A percentile compares a stretch with the other conserved stretches of the same genome.
These are phyloP conservation scores for Metridium senile DNA, from an alignment of 92 coral and sea anemone species.

Conservation along the genomic window DNA sequence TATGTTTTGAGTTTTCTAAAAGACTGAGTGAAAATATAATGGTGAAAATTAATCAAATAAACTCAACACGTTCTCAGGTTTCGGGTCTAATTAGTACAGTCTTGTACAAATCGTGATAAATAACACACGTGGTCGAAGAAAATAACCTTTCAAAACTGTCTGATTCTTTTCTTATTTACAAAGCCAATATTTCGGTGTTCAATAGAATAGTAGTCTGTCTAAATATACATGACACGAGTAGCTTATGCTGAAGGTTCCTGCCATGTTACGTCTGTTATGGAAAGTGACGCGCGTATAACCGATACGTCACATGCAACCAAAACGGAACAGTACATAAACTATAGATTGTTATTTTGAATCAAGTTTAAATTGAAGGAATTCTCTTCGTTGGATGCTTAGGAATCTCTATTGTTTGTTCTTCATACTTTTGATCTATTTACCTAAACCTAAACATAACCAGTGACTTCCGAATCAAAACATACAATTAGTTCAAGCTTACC, in stretches of 20 bases:
- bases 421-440: conserved; percentile 14
- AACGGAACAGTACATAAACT: background rate
- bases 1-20: background rate
- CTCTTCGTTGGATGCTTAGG: conserved; percentile 11
- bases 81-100: conserved; percentile 31
- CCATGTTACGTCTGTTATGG: background rate
- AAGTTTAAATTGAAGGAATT: background rate
- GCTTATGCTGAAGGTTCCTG: background rate
- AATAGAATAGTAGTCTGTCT: conserved; percentile 20
- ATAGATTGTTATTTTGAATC: background rate
- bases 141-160: conserved; percentile 10
- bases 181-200: conserved; percentile 3
- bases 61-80: conserved; percentile 34
- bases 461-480: conserved; percentile 35
- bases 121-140: conserved; percentile 27
- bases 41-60: conserved; percentile 6
- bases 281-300: background rate
- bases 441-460: conserved; percentile 17
- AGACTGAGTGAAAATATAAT: background rate
- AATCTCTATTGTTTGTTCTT: conserved; percentile 19
- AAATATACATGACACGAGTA: conserved; percentile 1
- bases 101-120: background rate
- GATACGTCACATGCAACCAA: background rate
- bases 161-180: conserved; percentile 15
- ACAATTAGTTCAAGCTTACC: conserved; percentile 9